Evolutionary conservation across 1,140 invertebrate species (phyloP), one percentile per base, ranked within the genome.

Genomic region (Calycopis cecrops): DNA sequence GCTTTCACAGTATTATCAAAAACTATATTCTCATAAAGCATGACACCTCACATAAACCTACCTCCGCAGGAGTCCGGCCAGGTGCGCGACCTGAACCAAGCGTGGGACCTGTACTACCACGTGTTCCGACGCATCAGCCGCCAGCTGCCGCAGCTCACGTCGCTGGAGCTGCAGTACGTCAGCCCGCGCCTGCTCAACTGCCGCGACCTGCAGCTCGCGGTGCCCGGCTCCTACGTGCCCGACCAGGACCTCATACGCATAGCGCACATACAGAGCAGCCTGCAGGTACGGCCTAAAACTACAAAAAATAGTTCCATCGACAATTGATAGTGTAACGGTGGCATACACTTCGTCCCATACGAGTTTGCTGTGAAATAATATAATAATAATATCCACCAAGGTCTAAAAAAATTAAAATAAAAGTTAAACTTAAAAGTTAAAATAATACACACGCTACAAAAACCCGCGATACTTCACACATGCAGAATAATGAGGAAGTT

Each of bases 51-150:
- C 12, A 12, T 17, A 8, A 9, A 9, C 8, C 14, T 44, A 9
- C 40, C 14, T 58, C 38, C 17, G 8, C 51, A 90, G 88, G 87
- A 91, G 14, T 95, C 96, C 0, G 91, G 92, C 0, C 95, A 96
- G 67, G 92, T 95, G 0, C 92, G 97, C 55, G 97, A 99, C 69
- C 82, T 99, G 16, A 98, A 97, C 73, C 96, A 98, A 78, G 98
- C 98, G 9, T 99, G 98, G 98, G 98, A 99, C 79, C 88, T 99
- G 0, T 99, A 99, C 81, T 99, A 99, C 87, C 96, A 99, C 72
- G 97, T 99, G 9, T 99, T 99, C 81, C 91, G 98, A 37, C 91
- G 97, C 52, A 99, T 99, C 65, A 96, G 96, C 1, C 92, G 97
- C 51, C 98, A 99, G 83, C 87, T 99, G 53, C 97, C 97, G 4